Base-by-base conservation (phyloP, 2,797 vertebrate genomes). In the Tenualosa thibaudeaui region DNA sequence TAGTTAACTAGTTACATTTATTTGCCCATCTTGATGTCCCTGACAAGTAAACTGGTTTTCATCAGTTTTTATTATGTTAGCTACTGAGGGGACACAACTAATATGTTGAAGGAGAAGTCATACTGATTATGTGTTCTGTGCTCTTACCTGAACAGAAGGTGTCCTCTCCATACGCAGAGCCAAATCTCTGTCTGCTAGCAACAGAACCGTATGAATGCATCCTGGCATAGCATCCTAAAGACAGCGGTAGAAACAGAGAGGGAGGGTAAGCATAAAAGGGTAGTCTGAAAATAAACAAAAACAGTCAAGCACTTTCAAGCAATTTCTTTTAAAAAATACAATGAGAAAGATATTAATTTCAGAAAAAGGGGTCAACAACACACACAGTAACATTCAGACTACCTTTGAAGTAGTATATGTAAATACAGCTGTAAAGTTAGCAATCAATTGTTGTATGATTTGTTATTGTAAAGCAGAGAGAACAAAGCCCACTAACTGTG, bases 171-270 rank as follows among this genome's bases (percentile, higher is more conserved):
- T 81, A 31, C 92, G 93, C 31, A 94, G 89, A 56, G 91, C 60
- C 3, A 93, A 88, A 84, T 97, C 96, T 89, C 94, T 94, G 89
- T 96, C 95, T 37, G 93, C 90, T 81, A 98, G 91, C 56, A 99
- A 90, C 31, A 98, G 89, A 22, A 97, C 93, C 43, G 93, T 90
- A 71, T 97, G 94, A 86, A 99, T 93, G 0, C 95, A 96, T 5
- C 92, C 94, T 7, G 97, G 95, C 65, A 90, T 85, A 31, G 90
- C 86, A 6, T 96, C 95, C 97, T 99, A 8, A 53, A 87, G 19
- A 81, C 19, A 86, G 13, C 85, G 51, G 78, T 15, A 81, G 37
- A 85, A 40, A 85, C 31, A 84, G 49, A 43, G 31, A 43, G 68
- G 3, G 37, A 40, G 37, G 15, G n/a, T 17, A 37, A 43, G 68